phyloP scores from a whole-genome alignment of 2,797 vertebrate genomes.

The Limnodromus scolopaceus region DNA sequence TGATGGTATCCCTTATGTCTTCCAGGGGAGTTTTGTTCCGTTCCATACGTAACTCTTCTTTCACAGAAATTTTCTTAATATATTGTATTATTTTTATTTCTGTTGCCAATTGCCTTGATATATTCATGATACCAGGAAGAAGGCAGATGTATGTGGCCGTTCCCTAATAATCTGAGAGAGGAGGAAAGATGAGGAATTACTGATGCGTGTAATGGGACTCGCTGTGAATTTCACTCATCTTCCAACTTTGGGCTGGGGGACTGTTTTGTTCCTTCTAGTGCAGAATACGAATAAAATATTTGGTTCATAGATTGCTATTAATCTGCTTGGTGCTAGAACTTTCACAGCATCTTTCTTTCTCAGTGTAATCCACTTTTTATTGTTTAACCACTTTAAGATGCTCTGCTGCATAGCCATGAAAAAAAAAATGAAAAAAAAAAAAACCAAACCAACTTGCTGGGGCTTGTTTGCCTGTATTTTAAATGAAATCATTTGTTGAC shows the following conservation, averaged over 20 bases:
- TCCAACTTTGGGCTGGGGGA: neutral
- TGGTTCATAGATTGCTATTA: neutral
- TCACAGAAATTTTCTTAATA: neutral
- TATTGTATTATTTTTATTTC: neutral
- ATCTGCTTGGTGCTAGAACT: neutral
- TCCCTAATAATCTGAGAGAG: neutral
- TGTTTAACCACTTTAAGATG: neutral
- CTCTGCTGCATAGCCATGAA: neutral
- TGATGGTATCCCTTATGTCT: accelerated
- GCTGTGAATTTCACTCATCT: neutral
- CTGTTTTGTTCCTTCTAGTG: neutral
- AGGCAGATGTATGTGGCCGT: neutral
- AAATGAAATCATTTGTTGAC: neutral
- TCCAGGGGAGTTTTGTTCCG: neutral
- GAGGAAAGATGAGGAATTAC: neutral
- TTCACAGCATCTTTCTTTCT: neutral
- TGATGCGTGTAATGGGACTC: neutral
- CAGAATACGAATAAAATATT: neutral
- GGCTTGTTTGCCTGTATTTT: neutral
- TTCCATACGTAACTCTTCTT: neutral
- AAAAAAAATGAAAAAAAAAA: neutral
- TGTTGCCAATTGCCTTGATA: accelerated
- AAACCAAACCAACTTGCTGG: neutral
- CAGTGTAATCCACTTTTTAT: neutral
- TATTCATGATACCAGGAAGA: neutral